A percentile compares a stretch with the other conserved stretches of the same genome.
Conservation (phyloP, 2,113 vertebrate genomes). For the Sorex fumeus region DNA sequence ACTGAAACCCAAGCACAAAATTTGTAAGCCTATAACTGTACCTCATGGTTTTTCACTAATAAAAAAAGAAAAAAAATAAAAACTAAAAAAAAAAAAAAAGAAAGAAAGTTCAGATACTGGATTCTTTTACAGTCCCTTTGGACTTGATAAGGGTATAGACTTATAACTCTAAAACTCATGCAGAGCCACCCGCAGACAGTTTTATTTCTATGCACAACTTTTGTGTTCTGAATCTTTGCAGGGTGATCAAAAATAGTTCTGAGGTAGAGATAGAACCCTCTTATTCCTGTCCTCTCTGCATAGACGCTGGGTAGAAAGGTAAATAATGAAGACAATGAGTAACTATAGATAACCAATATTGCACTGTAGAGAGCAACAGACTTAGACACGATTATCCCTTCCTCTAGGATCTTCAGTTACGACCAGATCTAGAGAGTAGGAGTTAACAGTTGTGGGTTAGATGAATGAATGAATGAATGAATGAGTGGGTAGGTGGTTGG, state of each 20-base stretch:
- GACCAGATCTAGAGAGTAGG: not conserved
- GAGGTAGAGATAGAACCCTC: not conserved
- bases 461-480: not conserved
- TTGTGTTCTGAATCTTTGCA: not conserved
- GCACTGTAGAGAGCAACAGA: not conserved
- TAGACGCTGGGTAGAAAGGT: not conserved
- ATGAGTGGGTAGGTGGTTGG: not conserved
- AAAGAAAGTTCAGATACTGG: not conserved
- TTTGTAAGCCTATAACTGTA: no score
- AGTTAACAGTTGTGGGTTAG: not conserved
- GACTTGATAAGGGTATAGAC: not conserved
- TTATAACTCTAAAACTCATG: not conserved
- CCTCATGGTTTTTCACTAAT: no score
- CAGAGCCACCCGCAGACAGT: not conserved
- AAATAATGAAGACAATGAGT: not conserved
- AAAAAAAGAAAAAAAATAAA: no score
- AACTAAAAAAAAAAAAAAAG: no score
- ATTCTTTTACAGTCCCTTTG: not conserved
- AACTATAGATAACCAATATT: not conserved
- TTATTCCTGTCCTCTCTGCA: not conserved
- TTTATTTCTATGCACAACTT: not conserved
- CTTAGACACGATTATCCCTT: not conserved
- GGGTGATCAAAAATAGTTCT: not conserved
- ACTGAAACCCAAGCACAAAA: no score
- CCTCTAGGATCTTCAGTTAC: not conserved